Evolutionary conservation across 2,888 invertebrate species (phyloP).

Genomic region (Lochmaea crataegi): DNA sequence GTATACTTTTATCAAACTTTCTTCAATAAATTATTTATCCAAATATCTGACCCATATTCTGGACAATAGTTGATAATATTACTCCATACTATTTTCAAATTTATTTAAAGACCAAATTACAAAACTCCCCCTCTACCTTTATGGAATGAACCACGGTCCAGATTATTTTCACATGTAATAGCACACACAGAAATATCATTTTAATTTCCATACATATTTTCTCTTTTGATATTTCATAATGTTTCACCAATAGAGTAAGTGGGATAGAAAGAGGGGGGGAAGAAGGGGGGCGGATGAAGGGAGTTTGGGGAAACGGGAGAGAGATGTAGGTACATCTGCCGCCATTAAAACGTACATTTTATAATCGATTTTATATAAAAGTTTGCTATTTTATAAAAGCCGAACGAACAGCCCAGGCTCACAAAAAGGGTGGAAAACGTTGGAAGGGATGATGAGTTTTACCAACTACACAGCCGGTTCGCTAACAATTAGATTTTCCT

Average conservation of each 20-base stretch:
- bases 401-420: slow-evolving; percentile 46
- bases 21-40: too few species aligned
- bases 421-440: slow-evolving; percentile 48
- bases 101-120: too few species aligned
- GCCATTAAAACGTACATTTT: slow-evolving; percentile 54
- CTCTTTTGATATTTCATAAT: slow-evolving; percentile 41
- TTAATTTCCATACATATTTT: slow-evolving; percentile 34
- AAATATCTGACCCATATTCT: too few species aligned
- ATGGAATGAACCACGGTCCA: not conserved
- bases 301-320: slow-evolving; percentile 20
- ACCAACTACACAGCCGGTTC: slow-evolving; percentile 43
- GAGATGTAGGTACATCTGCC: slow-evolving; percentile 45
- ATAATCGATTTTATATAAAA: slow-evolving; percentile 56
- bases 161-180: not conserved
- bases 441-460: slow-evolving; percentile 45
- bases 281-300: slow-evolving; percentile 20
- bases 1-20: too few species aligned
- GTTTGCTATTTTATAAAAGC: slow-evolving; percentile 53
- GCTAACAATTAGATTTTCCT: slow-evolving; percentile 46
- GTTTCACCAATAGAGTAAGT: slow-evolving; percentile 33
- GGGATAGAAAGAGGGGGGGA: slow-evolving; percentile 23
- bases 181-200: slow-evolving; percentile 11
- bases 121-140: not conserved
- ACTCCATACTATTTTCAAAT: too few species aligned
- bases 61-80: too few species aligned